Base-by-base conservation (phyloP, 2,797 vertebrate species). In the Zalophus californianus region DNA sequence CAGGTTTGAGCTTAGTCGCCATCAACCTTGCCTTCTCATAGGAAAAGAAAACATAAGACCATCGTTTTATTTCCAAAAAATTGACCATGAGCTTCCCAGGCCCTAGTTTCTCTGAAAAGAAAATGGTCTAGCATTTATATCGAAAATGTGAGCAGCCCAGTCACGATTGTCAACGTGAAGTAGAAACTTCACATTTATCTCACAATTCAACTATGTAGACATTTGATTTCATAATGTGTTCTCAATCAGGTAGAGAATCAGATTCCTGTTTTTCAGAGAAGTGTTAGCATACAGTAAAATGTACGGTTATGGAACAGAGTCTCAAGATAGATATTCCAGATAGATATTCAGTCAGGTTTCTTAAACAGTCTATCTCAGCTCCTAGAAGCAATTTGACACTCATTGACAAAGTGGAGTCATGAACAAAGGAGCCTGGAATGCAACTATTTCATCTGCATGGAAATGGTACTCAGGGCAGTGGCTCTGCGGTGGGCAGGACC, bases 51-150 rank as follows among this genome's bases (percentile, higher is more conserved):
- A 48, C 13, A 32, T 68, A 58, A 93, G 32, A 50, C 64, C 7
- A 44, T 86, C 11, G 52, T 90, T 91, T 93, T 94, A 23, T 80
- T 96, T 91, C 48, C 10, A 78, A 93, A 64, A 96, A 58, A 58
- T 23, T 13, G 60, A 97, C 75, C 44, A 78, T 56, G 60, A 82
- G 52, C 25, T 88, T 96, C 58, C 66, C 60, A 92, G 66, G 86
- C 58, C 35, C 23, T 50, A 75, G 15, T 94, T 94, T 95, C 44
- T 94, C 66, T 60, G 20, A 11, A 66, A 44, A 41, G 3, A 54
- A 35, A 80, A 75, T 44, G 15, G 16, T 44, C 21, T 91, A 93
- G 54, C 13, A 32, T 93, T 93, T 90, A 72, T 75, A 92, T 89
- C 3, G 50, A 70, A 86, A 72, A 38, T 83, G 12, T 75, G 84